phyloP scores from a whole-genome alignment of 1,140 invertebrate genomes.

The Hyles euphorbiae region DNA sequence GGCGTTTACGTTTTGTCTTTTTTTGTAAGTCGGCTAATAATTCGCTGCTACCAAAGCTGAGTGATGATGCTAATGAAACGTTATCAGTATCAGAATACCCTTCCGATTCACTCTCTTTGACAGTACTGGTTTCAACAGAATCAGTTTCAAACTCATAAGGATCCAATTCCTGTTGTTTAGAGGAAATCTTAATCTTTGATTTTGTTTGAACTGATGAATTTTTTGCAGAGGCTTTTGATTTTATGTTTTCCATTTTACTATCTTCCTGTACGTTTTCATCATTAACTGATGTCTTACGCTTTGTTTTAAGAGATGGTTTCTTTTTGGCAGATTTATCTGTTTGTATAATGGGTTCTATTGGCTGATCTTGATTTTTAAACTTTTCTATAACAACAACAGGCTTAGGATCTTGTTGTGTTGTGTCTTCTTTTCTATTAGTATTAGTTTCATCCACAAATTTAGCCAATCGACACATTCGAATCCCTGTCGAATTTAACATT shows the following conservation, averaged over 20 bases:
- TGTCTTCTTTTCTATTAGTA: conserved; percentile 14
- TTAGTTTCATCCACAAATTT: conserved; percentile 52
- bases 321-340: conserved; percentile 33
- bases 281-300: conserved; percentile 22
- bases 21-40: conserved; percentile 38
- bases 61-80: conserved; percentile 42
- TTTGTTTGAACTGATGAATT: conserved; percentile 43
- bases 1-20: conserved; percentile 47
- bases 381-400: conserved; percentile 46
- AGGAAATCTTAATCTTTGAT: conserved; percentile 40
- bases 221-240: conserved; percentile 17
- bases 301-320: conserved; percentile 35
- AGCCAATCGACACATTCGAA: conserved; percentile 74
- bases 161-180: conserved; percentile 33
- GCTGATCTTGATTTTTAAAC: conserved; percentile 25
- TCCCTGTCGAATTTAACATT: conserved; percentile 71
- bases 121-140: conserved; percentile 36
- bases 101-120: conserved; percentile 23
- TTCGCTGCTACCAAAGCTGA: conserved; percentile 45
- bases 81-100: conserved; percentile 43
- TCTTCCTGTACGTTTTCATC: conserved; percentile 13
- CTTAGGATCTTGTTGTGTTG: conserved; percentile 27
- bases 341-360: conserved; percentile 12
- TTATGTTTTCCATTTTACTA: conserved; percentile 13
- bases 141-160: conserved; percentile 57